Conservation (phyloP, 2,113 vertebrate species). For the Coryphaenoides rupestris region DNA sequence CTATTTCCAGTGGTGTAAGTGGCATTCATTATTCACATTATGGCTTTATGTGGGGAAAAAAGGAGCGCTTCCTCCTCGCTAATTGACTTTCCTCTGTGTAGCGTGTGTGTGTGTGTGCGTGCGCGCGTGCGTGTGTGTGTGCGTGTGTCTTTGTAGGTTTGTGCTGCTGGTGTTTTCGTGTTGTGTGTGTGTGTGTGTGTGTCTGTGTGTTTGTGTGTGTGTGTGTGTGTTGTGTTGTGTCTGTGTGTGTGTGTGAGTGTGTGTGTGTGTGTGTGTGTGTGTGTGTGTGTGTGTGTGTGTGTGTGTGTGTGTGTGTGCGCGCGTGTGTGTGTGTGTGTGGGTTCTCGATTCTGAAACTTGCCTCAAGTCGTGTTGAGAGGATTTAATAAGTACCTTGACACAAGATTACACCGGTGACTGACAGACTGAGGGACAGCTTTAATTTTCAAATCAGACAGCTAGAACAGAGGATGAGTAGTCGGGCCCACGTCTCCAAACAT, state of each 20-base stretch:
- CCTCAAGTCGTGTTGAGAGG: conserved; percentile 16
- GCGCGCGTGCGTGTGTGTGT: no score
- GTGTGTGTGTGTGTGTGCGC: background rate
- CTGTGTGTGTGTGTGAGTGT: no score
- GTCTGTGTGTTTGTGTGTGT: no score
- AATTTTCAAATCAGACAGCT: conserved; percentile 36
- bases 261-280: no score
- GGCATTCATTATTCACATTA: conserved; percentile 68
- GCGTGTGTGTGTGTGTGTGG: conserved; percentile 37
- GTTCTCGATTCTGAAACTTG: conserved; percentile 40
- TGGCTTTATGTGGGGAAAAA: conserved; percentile 52
- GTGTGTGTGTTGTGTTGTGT: no score
- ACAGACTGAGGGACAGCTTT: conserved; percentile 40
- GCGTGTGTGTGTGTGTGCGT: no score
- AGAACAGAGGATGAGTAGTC: conserved; percentile 9
- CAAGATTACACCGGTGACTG: conserved; percentile 13
- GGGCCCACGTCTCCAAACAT: no score
- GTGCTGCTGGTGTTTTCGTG: no score
- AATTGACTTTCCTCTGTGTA: conserved; percentile 23
- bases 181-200: no score
- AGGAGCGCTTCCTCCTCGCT: conserved; percentile 21
- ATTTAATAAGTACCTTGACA: conserved; percentile 12
- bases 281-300: background rate
- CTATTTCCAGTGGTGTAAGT: conserved; percentile 61
- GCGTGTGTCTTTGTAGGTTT: conserved; percentile 35